phyloP scores from a whole-genome alignment of 2,888 invertebrate genomes.

The Dicroscelio sp. region DNA sequence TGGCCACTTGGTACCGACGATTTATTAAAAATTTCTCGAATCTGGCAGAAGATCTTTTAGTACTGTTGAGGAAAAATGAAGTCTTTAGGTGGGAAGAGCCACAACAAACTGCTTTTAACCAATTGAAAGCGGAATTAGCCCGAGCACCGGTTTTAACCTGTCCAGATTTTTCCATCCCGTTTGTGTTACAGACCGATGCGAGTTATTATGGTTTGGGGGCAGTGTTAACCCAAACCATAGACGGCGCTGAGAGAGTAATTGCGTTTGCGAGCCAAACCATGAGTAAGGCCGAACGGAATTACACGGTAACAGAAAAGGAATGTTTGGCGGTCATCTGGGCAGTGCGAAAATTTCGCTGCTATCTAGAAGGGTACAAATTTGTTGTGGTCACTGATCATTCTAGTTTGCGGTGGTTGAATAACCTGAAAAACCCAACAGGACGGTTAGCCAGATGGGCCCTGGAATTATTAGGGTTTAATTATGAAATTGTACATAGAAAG shows the following conservation, averaged over 20 bases:
- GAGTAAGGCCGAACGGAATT: neutral
- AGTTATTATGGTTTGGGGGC: conserved; percentile 23
- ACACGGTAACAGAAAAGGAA: no score
- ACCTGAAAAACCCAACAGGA: no score
- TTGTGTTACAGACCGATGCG: conserved; percentile 52
- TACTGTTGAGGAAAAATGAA: neutral
- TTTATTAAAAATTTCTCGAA: neutral
- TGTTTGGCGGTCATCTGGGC: neutral
- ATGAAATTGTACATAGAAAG: conserved; percentile 3
- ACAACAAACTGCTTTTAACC: neutral
- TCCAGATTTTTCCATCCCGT: no score
- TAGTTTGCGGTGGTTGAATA: no score
- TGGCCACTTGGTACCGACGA: conserved; percentile 12
- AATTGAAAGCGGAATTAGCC: neutral
- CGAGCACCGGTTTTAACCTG: conserved; percentile 65
- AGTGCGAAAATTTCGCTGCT: conserved; percentile 39
- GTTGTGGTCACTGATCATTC: no score
- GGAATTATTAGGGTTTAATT: conserved; percentile 11
- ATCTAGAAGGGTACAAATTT: conserved; percentile 72
- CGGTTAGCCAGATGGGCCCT: no score
- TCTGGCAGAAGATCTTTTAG: neutral
- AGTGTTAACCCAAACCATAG: neutral
- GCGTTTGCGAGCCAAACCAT: conserved; percentile 75
- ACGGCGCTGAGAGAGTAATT: conserved; percentile 65
- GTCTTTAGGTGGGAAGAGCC: neutral